Conservation (phyloP, 1,140 invertebrate species). For the Euura saliciscinereae region DNA sequence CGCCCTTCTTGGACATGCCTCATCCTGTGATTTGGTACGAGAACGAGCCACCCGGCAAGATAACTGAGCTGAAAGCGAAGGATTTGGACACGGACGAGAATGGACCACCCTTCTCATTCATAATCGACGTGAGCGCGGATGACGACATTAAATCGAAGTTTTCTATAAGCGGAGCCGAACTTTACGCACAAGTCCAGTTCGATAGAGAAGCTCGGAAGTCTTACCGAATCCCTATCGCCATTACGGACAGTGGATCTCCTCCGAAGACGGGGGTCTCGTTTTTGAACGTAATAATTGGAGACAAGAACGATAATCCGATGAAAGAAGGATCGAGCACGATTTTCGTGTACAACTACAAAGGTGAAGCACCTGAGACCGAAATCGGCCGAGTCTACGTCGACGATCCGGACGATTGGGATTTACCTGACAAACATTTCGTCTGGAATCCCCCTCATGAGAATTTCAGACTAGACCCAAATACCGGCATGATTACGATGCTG, state of each 20-base stretch:
- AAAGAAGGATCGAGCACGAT: conserved; percentile 81
- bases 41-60: conserved; percentile 71
- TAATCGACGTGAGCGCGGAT: conserved; percentile 70
- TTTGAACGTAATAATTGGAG: conserved; percentile 86
- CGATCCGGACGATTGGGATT: conserved; percentile 93
- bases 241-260: conserved; percentile 81
- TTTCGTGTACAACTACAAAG: conserved; percentile 91
- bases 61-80: conserved; percentile 74
- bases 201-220: conserved; percentile 89
- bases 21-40: conserved; percentile 84
- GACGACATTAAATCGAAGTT: conserved; percentile 76
- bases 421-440: conserved; percentile 83
- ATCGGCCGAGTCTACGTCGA: conserved; percentile 91
- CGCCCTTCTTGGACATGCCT: conserved; percentile 80
- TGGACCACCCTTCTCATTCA: conserved; percentile 75
- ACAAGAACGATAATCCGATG: conserved; percentile 90
- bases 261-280: conserved; percentile 75
- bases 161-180: conserved; percentile 64
- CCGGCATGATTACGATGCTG: conserved; percentile 85
- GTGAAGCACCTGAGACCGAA: conserved; percentile 73
- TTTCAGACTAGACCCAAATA: conserved; percentile 72
- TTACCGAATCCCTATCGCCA: conserved; percentile 86
- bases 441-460: conserved; percentile 67
- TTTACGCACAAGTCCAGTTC: conserved; percentile 74
- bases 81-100: conserved; percentile 81